Base-by-base conservation (phyloP, 2,888 invertebrate genomes). In the Andrena minutula region DNA sequence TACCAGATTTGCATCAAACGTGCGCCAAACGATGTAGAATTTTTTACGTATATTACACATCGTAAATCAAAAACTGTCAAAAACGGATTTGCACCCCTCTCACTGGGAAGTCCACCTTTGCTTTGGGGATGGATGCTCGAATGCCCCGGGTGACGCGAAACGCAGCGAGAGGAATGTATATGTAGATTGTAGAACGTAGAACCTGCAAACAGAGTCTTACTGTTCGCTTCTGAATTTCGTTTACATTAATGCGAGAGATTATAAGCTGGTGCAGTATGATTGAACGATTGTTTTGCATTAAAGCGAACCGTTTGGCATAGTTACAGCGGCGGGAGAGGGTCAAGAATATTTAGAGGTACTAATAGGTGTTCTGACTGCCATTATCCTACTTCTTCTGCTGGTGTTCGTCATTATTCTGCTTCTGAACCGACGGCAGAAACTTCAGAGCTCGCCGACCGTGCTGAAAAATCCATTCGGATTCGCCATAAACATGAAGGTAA, bases 401-500 rank as follows among this genome's bases (percentile, higher is more conserved):
- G 95, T 96, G 74, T 96, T 96, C 92, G 94, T 96, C 75, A 95
- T 96, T 83, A 95, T 96, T 90, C 93, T 96, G 68, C 94, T 95
- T 58, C 93, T 96, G 64, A 96, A 95, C 91, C 94, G 95, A 81
- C 93, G 96, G 69, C 95, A 96, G 86, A 96, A 96, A 88, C 92
- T 94, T 3, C 95, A 96, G 89, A 95, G 95, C 63, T 95, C 95
- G 4, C 95, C 95, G 3, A 95, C 95, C n/a, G 94, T 95, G 68
- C 92, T 95, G 58, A 94, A 95, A 86, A 95, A 96, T 92, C 95
- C 95, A 69, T 96, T 96, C 87, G 95, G 95, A 74, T 96, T 96
- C 74, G 95, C 95, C 80, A 95, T 96, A 83, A 96, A 96, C 92
- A 96, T 96, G 95, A 96, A 96, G 95, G 96, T 95, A 94, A 90